These are phyloP conservation scores for Podarcis siculus DNA, from an alignment of 2,797 vertebrate genomes.

Conservation along the genomic window DNA sequence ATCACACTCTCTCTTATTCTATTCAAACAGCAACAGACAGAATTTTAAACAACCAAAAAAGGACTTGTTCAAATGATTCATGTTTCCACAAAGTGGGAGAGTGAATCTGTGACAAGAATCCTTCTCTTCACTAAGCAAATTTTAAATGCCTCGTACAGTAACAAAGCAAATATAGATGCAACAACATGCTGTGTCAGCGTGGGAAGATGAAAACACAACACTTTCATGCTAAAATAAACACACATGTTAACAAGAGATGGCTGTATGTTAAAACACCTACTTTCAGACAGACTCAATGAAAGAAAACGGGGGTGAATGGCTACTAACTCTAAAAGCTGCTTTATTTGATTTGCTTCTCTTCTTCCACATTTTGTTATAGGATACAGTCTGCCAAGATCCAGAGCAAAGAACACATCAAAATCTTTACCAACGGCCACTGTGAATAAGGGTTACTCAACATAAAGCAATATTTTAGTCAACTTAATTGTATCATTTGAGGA, in stretches of 20 bases:
- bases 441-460: slow-evolving; percentile 43
- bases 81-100: slow-evolving; percentile 63
- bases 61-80: slow-evolving; percentile 57
- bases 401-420: slow-evolving; percentile 72
- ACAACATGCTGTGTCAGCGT: slow-evolving; percentile 80
- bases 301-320: slow-evolving; percentile 69
- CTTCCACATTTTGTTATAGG: slow-evolving; percentile 77
- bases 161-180: slow-evolving; percentile 76
- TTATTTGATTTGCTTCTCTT: slow-evolving; percentile 75
- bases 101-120: slow-evolving; percentile 82
- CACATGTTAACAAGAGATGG: slow-evolving; percentile 76
- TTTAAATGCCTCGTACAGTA: slow-evolving; percentile 72
- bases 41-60: slow-evolving; percentile 48
- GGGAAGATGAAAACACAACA: slow-evolving; percentile 74
- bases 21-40: slow-evolving; percentile 44
- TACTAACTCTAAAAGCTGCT: slow-evolving; percentile 78
- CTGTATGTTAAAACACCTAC: slow-evolving; percentile 76
- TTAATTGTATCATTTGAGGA: slow-evolving; percentile 43
- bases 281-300: slow-evolving; percentile 76
- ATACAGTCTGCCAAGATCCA: slow-evolving; percentile 73
- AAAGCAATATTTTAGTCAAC: slow-evolving; percentile 52
- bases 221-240: slow-evolving; percentile 77
- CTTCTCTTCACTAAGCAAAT: slow-evolving; percentile 75
- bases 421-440: slow-evolving; percentile 72
- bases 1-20: slow-evolving; percentile 70